Conservation (phyloP, 2,888 invertebrate species). For the Diadegma fenestrale region DNA sequence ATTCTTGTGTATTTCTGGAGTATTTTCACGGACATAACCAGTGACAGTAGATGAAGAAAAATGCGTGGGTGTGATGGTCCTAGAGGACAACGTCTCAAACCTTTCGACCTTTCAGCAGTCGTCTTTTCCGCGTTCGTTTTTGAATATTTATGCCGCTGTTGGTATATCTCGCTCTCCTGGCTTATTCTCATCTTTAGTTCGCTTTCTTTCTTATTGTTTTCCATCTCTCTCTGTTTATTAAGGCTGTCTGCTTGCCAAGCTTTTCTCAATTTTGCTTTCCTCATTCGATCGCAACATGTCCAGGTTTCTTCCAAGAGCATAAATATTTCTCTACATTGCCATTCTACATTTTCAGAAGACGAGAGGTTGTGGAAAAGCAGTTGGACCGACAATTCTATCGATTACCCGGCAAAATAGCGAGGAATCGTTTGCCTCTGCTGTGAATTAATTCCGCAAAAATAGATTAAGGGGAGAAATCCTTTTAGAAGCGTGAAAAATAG, state of each 20-base stretch:
- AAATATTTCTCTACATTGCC: conserved; percentile 18
- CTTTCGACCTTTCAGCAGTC: conserved; percentile 62
- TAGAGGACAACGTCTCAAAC: conserved; percentile 67
- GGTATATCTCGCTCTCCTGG: conserved; percentile 51
- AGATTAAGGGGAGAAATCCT: no score
- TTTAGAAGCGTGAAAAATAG: no score
- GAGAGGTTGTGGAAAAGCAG: not conserved
- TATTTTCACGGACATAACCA: conserved; percentile 38
- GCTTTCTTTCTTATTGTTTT: conserved; percentile 41
- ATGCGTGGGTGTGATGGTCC: conserved; percentile 40
- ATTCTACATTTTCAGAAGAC: not conserved
- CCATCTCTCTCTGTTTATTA: conserved; percentile 13
- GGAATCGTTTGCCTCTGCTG: no score
- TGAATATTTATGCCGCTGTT: conserved; percentile 77
- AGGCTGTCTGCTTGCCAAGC: not conserved
- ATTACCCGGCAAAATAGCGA: not conserved
- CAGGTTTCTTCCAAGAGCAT: conserved; percentile 7
- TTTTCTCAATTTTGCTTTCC: conserved; percentile 15
- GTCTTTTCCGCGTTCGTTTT: conserved; percentile 74
- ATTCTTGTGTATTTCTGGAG: not conserved
- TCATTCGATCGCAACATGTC: not conserved
- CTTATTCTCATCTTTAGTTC: conserved; percentile 39
- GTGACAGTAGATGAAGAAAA: conserved; percentile 37
- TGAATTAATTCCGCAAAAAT: no score
- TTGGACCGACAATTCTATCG: not conserved